Conservation (phyloP, 64 coral and sea anemone species). For the Montipora capricornis region DNA sequence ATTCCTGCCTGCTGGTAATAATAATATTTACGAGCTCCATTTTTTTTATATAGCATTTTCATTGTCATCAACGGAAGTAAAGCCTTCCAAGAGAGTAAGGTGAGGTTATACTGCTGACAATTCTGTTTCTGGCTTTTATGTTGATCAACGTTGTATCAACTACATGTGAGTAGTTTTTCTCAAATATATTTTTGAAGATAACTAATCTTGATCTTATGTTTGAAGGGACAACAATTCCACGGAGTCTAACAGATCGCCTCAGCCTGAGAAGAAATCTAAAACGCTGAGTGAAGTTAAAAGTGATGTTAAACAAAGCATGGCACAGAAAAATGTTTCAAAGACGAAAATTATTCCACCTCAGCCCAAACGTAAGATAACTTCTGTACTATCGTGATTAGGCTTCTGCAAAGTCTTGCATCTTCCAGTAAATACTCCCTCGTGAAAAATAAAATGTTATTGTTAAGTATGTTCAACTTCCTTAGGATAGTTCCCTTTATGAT, state of each 20-base stretch:
- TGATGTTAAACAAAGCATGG: constrained; percentile 48
- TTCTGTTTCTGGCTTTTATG: too few species aligned
- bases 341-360: constrained; percentile 78
- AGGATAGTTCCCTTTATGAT: too few species aligned
- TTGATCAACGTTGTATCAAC: too few species aligned
- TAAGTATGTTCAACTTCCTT: too few species aligned
- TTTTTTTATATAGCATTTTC: background rate
- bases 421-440: too few species aligned
- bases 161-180: background rate
- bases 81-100: constrained; percentile 76
- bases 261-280: constrained; percentile 81
- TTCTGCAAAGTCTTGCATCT: background rate
- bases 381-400: too few species aligned
- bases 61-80: constrained; percentile 27
- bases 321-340: constrained; percentile 63
- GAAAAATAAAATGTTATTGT: too few species aligned
- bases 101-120: background rate
- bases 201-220: background rate
- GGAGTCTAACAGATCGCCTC: constrained; percentile 67
- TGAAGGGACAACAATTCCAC: constrained; percentile 43
- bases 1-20: too few species aligned
- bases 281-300: constrained; percentile 75
- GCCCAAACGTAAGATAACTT: constrained; percentile 61
- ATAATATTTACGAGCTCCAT: background rate
- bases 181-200: background rate